These are phyloP conservation scores for Puntigrus tetrazona DNA, from an alignment of 2,113 vertebrate genomes.

Conservation along the genomic window DNA sequence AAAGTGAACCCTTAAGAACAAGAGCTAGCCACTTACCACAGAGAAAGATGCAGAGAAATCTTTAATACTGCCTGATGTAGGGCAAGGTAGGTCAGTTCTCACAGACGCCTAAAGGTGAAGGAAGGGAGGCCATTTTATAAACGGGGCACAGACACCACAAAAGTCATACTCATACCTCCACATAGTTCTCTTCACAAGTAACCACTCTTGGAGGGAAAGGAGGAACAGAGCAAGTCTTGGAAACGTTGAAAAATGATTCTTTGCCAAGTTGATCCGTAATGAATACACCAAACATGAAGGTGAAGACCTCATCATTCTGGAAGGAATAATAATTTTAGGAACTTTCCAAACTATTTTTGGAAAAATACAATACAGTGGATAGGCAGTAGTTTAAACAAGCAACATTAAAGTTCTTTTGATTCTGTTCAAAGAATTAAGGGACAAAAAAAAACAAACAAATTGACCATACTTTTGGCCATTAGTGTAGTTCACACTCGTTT, in stretches of 20 bases:
- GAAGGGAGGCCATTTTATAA: neutral
- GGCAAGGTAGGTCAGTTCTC: conserved; percentile 49
- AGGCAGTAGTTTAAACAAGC: too few species aligned
- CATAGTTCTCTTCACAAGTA: conserved; percentile 71
- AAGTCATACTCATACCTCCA: conserved; percentile 63
- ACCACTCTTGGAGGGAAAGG: conserved; percentile 66
- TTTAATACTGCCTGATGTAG: neutral
- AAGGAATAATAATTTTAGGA: too few species aligned
- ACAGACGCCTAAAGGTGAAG: conserved; percentile 60
- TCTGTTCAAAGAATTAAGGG: too few species aligned
- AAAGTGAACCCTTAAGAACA: neutral
- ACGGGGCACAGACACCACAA: neutral
- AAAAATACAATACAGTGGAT: too few species aligned
- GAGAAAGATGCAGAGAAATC: conserved; percentile 39
- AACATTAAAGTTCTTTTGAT: too few species aligned
- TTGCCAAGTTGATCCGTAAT: neutral
- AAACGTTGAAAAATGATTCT: conserved; percentile 46
- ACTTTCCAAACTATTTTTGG: too few species aligned
- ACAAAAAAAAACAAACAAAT: too few species aligned
- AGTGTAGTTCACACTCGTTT: neutral
- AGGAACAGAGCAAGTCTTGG: conserved; percentile 59
- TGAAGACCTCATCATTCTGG: conserved; percentile 61
- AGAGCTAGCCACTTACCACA: conserved; percentile 48
- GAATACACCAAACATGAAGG: conserved; percentile 63
- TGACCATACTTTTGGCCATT: neutral